phyloP scores from a whole-genome alignment of 1,140 invertebrate species.

The Araneus ventricosus region DNA sequence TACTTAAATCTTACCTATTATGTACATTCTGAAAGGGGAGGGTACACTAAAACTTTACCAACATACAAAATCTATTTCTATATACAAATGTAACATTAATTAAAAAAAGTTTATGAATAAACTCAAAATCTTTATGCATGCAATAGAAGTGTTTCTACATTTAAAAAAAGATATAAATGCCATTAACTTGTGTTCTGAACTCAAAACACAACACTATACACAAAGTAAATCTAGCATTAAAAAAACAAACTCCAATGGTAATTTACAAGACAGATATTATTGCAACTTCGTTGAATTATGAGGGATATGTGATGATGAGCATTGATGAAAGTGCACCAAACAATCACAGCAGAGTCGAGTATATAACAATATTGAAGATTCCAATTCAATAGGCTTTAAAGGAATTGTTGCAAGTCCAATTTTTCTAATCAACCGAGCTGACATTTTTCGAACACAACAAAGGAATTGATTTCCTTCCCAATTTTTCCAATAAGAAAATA shows the following conservation, averaged over 20 bases:
- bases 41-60: neutral
- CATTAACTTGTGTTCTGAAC: neutral
- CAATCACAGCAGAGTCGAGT: constrained; percentile 44
- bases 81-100: constrained; percentile 3
- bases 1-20: constrained; percentile 10
- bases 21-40: neutral
- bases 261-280: constrained; percentile 42
- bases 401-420: too few relatives aligned
- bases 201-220: constrained; percentile 22
- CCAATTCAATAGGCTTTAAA: neutral
- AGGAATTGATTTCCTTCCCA: too few relatives aligned
- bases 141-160: neutral
- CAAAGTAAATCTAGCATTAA: neutral
- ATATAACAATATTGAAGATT: neutral
- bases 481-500: neutral
- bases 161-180: constrained; percentile 27
- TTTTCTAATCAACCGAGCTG: too few relatives aligned
- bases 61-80: constrained; percentile 11
- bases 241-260: constrained; percentile 34
- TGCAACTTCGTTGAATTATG: constrained; percentile 36
- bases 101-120: neutral
- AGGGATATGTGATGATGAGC: constrained; percentile 10
- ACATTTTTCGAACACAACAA: too few relatives aligned
- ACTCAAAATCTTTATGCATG: constrained; percentile 1
- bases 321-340: constrained; percentile 53